phyloP scores from a whole-genome alignment of 1,140 invertebrate species.

The Trachymyrmex septentrionalis region DNA sequence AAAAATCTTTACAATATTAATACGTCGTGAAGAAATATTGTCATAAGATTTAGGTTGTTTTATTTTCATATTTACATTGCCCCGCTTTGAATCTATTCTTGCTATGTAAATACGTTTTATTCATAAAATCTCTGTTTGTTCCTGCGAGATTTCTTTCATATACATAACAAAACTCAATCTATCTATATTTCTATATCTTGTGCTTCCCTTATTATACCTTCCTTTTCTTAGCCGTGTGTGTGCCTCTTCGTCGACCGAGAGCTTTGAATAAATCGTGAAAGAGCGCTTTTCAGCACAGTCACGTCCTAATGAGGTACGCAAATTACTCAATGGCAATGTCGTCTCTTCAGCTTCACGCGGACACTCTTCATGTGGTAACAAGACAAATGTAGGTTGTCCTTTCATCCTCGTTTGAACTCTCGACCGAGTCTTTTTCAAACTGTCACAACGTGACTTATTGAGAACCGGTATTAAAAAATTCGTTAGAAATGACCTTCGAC shows the following conservation, averaged over 20 bases:
- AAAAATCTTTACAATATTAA: not conserved
- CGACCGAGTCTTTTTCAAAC: constrained; percentile 34
- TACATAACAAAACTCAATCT: constrained; percentile 45
- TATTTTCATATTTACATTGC: constrained; percentile 2
- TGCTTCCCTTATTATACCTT: not conserved
- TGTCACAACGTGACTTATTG: constrained; percentile 39
- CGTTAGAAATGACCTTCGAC: not conserved
- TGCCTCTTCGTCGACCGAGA: constrained; percentile 16
- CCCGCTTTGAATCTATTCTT: not conserved
- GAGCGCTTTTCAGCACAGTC: constrained; percentile 69
- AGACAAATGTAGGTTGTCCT: constrained; percentile 72
- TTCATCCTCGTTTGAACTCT: constrained; percentile 41
- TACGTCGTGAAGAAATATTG: not conserved
- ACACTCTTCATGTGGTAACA: constrained; percentile 52
- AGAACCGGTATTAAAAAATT: constrained; percentile 18
- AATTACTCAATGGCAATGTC: constrained; percentile 74
- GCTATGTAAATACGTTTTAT: constrained; percentile 40
- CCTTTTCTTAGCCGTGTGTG: not conserved
- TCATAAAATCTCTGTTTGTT: constrained; percentile 58
- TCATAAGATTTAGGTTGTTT: not conserved
- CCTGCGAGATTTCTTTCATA: constrained; percentile 22
- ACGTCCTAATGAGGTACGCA: constrained; percentile 74
- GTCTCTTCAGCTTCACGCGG: constrained; percentile 47
- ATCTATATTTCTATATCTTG: constrained; percentile 12
- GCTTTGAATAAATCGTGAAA: constrained; percentile 49